Base-by-base conservation (phyloP, 92 coral and sea anemone species). In the Phymanthus crucifer region DNA sequence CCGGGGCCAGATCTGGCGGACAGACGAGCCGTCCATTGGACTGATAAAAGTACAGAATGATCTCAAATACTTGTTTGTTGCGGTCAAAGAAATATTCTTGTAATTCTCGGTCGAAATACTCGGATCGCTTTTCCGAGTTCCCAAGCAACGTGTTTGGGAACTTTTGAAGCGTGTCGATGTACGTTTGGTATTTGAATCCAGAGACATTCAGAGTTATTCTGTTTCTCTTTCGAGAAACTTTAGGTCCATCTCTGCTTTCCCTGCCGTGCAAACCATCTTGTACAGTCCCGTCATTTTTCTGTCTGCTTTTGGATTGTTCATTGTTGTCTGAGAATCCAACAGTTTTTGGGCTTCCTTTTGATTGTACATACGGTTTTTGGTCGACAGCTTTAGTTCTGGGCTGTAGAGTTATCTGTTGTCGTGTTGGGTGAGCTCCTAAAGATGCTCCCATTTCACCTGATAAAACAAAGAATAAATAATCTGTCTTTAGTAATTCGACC, bases 1-100 rank as follows among this genome's bases (percentile, higher is more conserved):
- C 99, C 12, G 99, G 99, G 17, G 97, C 91, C 18, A 96, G 86
- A 57, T 96, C 93, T 6, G 98, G 96, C 27, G 99, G 99, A 65
- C 98, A 87, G 40, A 96, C 90, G 37, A 96, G 80, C 76, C 97
- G 87, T 24, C 99, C 99, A 80, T 94, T 92, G 34, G 96, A 91
- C 74, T 96, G 99, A 87, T 96, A 96, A 71, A 93, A 96, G 74
- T 94, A 93, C 61, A 96, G 64, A 78, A 96, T 94, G 64, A 94
- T 79, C 77, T 96, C 99, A 45, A 96, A 96, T 79, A 94, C 95
- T 82, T 89, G 91, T 45, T 92, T 88, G 81, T 96, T 96, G 2
- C 99, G 92, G 73, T 96, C 99, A 47, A 96, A 96, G 75, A 96
- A 96, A 71, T 90, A 86, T 64, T 96, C 99, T 2, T 85, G 81